Conservation (phyloP, 2,888 invertebrate genomes). For the Mesopsocus fuscifrons region DNA sequence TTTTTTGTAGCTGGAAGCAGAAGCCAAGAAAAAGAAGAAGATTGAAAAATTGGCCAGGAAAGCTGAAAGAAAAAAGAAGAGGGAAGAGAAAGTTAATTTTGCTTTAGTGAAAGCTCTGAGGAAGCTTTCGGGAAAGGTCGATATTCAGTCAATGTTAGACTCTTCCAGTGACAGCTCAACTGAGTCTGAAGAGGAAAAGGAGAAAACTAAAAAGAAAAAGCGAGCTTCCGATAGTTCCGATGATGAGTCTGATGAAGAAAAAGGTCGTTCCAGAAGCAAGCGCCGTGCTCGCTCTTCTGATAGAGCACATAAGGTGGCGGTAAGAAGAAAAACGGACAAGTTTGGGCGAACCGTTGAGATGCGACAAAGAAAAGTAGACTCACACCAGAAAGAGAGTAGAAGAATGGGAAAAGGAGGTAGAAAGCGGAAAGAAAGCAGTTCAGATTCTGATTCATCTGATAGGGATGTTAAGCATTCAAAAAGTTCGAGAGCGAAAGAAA, state of each 20-base stretch:
- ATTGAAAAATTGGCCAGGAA: background rate
- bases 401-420: background rate
- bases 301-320: too few relatives aligned
- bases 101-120: background rate
- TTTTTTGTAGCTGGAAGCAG: background rate
- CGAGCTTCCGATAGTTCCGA: background rate
- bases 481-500: background rate
- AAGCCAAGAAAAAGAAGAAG: constrained; percentile 7
- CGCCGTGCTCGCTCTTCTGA: too few relatives aligned
- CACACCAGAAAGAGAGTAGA: too few relatives aligned
- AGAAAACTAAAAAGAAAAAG: constrained; percentile 8
- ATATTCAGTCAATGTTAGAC: too few relatives aligned
- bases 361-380: too few relatives aligned
- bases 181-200: constrained; percentile 3
- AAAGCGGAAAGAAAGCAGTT: constrained; percentile 2
- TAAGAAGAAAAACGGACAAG: too few relatives aligned
- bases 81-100: background rate
- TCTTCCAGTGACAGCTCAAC: too few relatives aligned
- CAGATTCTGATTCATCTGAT: too few relatives aligned
- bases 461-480: background rate
- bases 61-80: background rate
- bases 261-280: too few relatives aligned
- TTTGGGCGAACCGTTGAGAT: too few relatives aligned
- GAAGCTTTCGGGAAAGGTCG: background rate
- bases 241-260: background rate